Evolutionary conservation across 2,888 invertebrate genomes (phyloP).

Genomic region (Acanthoscelides obtectus): DNA sequence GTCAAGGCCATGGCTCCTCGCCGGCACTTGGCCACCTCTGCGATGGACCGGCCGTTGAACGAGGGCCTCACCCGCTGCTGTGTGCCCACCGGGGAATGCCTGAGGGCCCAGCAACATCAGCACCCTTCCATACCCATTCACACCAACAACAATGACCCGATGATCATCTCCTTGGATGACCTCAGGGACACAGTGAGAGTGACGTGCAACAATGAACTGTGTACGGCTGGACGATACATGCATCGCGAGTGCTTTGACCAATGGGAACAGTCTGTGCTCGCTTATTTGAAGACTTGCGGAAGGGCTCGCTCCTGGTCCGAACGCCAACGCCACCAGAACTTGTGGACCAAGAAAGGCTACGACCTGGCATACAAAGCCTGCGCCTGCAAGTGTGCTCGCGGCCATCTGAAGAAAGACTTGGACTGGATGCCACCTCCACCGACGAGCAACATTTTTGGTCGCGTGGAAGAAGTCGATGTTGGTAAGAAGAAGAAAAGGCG

Average conservation of each 20-base stretch:
- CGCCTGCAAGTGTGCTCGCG: constrained; percentile 88
- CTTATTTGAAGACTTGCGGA: constrained; percentile 85
- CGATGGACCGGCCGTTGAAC: constrained; percentile 29
- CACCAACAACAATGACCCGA: constrained; percentile 47
- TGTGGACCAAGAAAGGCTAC: constrained; percentile 98
- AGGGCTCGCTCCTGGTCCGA: constrained; percentile 93
- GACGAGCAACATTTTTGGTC: constrained; percentile 48
- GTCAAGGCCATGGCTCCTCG: constrained; percentile 30
- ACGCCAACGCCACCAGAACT: constrained; percentile 86
- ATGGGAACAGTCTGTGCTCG: constrained; percentile 87
- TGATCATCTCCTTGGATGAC: constrained; percentile 61
- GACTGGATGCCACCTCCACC: constrained; percentile 80
- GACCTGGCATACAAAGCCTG: constrained; percentile 94
- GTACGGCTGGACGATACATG: constrained; percentile 86
- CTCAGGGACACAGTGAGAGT: constrained; percentile 81
- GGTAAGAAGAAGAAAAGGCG: constrained; percentile 58
- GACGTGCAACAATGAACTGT: constrained; percentile 91
- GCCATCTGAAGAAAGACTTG: constrained; percentile 90
- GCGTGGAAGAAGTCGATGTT: constrained; percentile 52
- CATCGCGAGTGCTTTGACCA: constrained; percentile 93
- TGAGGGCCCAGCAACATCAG: constrained; percentile 54
- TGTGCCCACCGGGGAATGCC: constrained; percentile 76
- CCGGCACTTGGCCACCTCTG: constrained; percentile 44
- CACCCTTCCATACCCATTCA: constrained; percentile 13
- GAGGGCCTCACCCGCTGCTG: constrained; percentile 63